Conservation (phyloP, 2,888 invertebrate species). For the Ectemnius continuus region DNA sequence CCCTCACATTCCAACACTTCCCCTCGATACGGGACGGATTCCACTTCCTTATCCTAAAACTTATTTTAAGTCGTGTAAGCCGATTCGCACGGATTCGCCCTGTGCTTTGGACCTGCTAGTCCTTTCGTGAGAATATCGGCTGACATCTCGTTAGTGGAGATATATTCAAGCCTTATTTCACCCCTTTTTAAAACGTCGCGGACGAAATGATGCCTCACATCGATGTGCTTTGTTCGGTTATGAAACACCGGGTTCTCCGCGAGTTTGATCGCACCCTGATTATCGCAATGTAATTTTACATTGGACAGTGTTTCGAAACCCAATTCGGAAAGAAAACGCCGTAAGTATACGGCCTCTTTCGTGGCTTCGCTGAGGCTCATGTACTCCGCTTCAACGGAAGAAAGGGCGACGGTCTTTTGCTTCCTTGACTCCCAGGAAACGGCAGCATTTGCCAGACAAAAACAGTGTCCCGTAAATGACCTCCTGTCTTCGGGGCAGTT, state of each 20-base stretch:
- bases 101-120: constrained; percentile 9
- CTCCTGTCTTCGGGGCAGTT: background rate
- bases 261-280: constrained; percentile 15
- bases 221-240: constrained; percentile 21
- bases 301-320: background rate
- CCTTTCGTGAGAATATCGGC: constrained; percentile 25
- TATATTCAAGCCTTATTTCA: background rate
- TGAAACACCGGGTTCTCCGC: constrained; percentile 17
- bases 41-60: no score
- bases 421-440: constrained; percentile 20
- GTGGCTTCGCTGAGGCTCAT: constrained; percentile 14
- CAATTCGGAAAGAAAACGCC: constrained; percentile 16
- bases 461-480: constrained; percentile 4
- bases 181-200: background rate
- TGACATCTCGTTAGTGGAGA: constrained; percentile 6
- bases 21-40: constrained; percentile 31
- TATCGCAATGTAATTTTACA: constrained; percentile 7
- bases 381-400: constrained; percentile 19
- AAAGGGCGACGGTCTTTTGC: constrained; percentile 12
- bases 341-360: constrained; percentile 11
- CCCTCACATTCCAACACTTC: constrained; percentile 28
- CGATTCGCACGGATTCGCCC: background rate
- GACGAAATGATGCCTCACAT: constrained; percentile 21
- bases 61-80: background rate
- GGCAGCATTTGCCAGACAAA: background rate